Base-by-base conservation (phyloP, 1,140 invertebrate genomes). In the Asobara japonica region DNA sequence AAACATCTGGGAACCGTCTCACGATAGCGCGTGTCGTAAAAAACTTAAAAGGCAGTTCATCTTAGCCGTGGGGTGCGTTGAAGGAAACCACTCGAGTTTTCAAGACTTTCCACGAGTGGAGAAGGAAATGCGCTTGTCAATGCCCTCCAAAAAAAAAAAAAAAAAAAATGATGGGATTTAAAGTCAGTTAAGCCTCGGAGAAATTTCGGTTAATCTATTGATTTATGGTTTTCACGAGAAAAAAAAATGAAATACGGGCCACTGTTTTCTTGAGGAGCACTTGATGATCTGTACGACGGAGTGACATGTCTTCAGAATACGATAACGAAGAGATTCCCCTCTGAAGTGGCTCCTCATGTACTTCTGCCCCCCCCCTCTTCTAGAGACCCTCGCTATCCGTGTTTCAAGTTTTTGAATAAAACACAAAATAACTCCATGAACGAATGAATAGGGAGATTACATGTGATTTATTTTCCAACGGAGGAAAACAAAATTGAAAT, bases 11-110 rank as follows among this genome's bases (percentile, higher is more conserved):
- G 4, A 27, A 51, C 4, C 36, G 65, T 67, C 65, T 51, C 65
- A 67, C 65, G 65, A 67, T 41, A 45, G 36, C 11, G 65, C 11
- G 65, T 67, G 65, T 67, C 65, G 36, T 67, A 67, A 67, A 67
- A 45, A 67, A 41, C 38, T 51, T 27, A 51, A 67, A 67, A 48
- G 33, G 61, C 20, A 16, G 56, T 60, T 60, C 56, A 60, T 60
- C 29, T 62, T 27, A 56, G 16, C 29, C 27, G 10, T 29, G 29
- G 29, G 27, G 60, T 62, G 60, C 29, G 29, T 62, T 29, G 25
- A 29, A 29, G 56, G 7, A 60, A 60, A 29, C 56, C 25, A 60
- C 56, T 60, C 25, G 56, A 60, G 56, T 27, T 27, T n/a, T 29
- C 56, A 27, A 60, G 56, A 60, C 56, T 60, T 60, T 60, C 29